These are phyloP conservation scores for Mycalesis mineus DNA, from an alignment of 2,888 invertebrate species.

Conservation along the genomic window DNA sequence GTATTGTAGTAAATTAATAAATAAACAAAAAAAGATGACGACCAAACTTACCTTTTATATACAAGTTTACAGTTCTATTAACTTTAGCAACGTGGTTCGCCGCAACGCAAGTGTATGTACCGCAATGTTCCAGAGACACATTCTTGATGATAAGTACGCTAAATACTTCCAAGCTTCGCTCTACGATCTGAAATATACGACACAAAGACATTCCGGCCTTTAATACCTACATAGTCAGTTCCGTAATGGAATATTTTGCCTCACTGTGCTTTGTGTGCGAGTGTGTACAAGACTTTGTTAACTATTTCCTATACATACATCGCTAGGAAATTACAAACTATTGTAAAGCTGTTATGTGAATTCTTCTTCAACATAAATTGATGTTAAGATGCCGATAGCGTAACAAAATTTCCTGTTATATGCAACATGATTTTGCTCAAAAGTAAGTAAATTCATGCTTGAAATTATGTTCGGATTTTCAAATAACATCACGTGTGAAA, in stretches of 20 bases:
- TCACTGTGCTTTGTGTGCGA: not conserved
- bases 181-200: constrained; percentile 70
- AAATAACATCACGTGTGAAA: too few species aligned
- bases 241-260: constrained; percentile 12
- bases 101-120: constrained; percentile 85
- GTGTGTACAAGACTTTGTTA: constrained; percentile 9
- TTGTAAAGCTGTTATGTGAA: not conserved
- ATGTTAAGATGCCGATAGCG: too few species aligned
- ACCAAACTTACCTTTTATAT: constrained; percentile 83
- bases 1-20: too few species aligned
- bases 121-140: constrained; percentile 83
- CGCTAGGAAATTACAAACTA: not conserved
- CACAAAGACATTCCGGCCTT: constrained; percentile 23
- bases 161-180: constrained; percentile 83
- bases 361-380: too few species aligned
- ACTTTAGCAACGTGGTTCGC: constrained; percentile 85
- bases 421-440: too few species aligned
- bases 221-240: constrained; percentile 16
- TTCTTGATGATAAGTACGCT: constrained; percentile 85
- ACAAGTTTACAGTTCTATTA: constrained; percentile 82
- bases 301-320: not conserved
- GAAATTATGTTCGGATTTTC: too few species aligned
- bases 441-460: too few species aligned
- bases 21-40: too few species aligned
- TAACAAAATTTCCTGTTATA: too few species aligned